Evolutionary conservation across 1,140 invertebrate genomes (phyloP).

Genomic region (Ylistrum balloti): DNA sequence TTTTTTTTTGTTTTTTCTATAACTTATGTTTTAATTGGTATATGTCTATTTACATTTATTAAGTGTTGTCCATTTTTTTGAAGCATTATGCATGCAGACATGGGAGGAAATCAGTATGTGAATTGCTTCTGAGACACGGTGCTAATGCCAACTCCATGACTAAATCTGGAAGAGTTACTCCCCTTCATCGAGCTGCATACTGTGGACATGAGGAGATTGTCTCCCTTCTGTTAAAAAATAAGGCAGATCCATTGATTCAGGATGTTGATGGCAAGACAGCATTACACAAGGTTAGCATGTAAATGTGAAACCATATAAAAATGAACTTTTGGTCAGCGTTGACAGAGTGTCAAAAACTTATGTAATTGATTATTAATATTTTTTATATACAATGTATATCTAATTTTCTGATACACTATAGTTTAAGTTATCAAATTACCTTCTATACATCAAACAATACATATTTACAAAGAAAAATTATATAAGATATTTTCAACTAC

Average conservation of each 20-base stretch:
- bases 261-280: conserved; percentile 92
- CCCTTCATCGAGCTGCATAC: conserved; percentile 91
- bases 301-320: no score
- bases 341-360: no score
- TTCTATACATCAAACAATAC: no score
- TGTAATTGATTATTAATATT: no score
- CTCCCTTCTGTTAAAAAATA: conserved; percentile 86
- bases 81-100: conserved; percentile 93
- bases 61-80: conserved; percentile 70
- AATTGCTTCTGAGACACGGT: conserved; percentile 87
- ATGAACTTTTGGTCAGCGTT: no score
- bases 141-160: conserved; percentile 90
- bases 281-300: conserved; percentile 83
- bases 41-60: not conserved
- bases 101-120: conserved; percentile 88
- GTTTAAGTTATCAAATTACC: no score
- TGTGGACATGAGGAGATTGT: conserved; percentile 76
- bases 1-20: no score
- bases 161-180: conserved; percentile 88
- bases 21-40: not conserved
- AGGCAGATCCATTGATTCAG: conserved; percentile 86
- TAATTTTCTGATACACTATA: no score
- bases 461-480: no score
- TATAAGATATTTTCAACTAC: no score
- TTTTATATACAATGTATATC: no score